Percentiles rank a stretch among this genome's conserved stretches.
These are phyloP conservation scores for Leucophenga montana DNA, from an alignment of 2,888 invertebrate genomes.

Conservation along the genomic window DNA sequence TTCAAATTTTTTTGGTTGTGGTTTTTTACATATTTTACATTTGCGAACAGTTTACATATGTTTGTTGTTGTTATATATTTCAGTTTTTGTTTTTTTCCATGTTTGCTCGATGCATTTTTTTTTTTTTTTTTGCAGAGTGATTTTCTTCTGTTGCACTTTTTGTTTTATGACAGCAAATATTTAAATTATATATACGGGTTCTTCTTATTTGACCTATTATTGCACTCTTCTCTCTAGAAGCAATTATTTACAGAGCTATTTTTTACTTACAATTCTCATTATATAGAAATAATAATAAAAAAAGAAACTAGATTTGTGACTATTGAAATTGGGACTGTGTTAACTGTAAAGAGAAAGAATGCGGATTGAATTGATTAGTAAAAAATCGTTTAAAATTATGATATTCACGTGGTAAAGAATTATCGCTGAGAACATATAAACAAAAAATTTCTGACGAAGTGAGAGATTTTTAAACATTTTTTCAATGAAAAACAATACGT, in stretches of 20 bases:
- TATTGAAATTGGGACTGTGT: constrained; percentile 19
- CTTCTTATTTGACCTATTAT: not conserved
- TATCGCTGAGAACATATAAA: no score
- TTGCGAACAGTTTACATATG: constrained; percentile 44
- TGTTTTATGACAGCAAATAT: constrained; percentile 57
- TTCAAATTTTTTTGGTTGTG: constrained; percentile 47
- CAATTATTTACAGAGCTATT: constrained; percentile 25
- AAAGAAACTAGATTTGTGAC: not conserved
- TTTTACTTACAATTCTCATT: constrained; percentile 24
- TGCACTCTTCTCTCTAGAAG: constrained; percentile 26
- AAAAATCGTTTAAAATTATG: not conserved
- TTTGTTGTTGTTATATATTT: constrained; percentile 24
- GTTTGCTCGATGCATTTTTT: constrained; percentile 31
- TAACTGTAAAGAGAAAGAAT: constrained; percentile 5
- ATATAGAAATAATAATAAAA: not conserved
- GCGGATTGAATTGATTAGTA: no score
- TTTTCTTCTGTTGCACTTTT: constrained; percentile 20
- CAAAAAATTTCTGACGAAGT: no score
- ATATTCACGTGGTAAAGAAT: no score
- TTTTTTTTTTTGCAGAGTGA: not conserved
- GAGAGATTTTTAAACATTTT: no score
- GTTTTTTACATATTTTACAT: constrained; percentile 54
- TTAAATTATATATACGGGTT: not conserved
- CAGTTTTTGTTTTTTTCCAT: constrained; percentile 51
- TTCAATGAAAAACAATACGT: no score